Evolutionary conservation across 2,888 invertebrate genomes (phyloP), one percentile per base, ranked within the genome.

Genomic region (Drosophila mettleri): DNA sequence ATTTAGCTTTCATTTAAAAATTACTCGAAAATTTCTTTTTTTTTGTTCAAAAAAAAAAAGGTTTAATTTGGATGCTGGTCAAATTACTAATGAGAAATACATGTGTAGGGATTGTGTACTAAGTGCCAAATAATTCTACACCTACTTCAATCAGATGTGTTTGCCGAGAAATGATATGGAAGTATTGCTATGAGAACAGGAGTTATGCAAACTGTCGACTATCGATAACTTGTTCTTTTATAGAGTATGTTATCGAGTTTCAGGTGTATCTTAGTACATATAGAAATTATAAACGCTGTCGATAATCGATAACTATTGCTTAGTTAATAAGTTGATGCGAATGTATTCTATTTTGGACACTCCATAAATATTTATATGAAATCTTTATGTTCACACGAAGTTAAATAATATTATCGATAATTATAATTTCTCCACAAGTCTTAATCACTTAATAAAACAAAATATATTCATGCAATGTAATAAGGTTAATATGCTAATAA

Each of bases 1-100:
- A 49, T 63, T 63, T 41, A 41, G 10, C 20, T 14, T 20, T 10
- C 27, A 29, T 45, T 29, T n/a, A 29, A 20, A 24, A 46, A 59
- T 51, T 4, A 34, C 10, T 18, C n/a, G 3, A 41, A 27, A 63
- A 51, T 41, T 49, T 41, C 7, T 10, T 36, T 10, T 34, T 27
- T 45, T 29, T 45, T 29, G 5, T 22, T 22, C 14, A 18, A 39
- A 39, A 49, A 22, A 49, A n/a, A 34, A 18, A 46, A 33, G 38
- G n/a, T 31, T 41, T 8, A 63, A 63, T 63, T 63, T 63, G 41
- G 63, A 63, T 43, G 51, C 64, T 52, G 63, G 41, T 63, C 65
- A 29, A 64, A 64, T 43, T 12, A 43, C 14, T 29, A 64, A 51
- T 63, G 65, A 38, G 14, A 38, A 31, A 16, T 9, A 0, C 10